Base-by-base conservation (phyloP, 2,113 vertebrate species). In the Saguinus imperator region DNA sequence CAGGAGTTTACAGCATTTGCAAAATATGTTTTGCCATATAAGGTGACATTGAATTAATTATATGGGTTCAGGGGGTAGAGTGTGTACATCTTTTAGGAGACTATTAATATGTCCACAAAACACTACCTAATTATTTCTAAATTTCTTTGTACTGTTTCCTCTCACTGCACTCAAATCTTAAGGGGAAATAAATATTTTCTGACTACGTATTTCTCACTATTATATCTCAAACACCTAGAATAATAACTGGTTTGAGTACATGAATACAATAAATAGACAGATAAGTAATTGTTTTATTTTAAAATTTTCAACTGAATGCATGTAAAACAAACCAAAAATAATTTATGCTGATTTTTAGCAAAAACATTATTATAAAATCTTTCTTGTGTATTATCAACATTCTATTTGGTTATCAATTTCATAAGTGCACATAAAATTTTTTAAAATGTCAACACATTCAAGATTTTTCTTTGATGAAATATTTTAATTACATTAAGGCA, bases 131-230 rank as follows among this genome's bases (percentile, higher is more conserved):
- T 29, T 48, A 82, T 86, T 73, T 73, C 8, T 61, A 23, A 70
- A 27, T 37, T 25, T 37, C 20, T 43, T 48, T 40, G 21, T 48
- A 40, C 6, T 55, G 1, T 55, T 85, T 52, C 25, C 3, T 35
- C 17, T 85, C 40, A 79, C 0, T 85, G 12, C n/a, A 50, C 21
- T 50, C 40, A 48, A n/a, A 27, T 61, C 2, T 80, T 83, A 40
- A 18, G 81, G 9, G 4, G 14, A 1, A 35, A 66, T 1, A 3
- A 20, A 43, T 20, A 13, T 50, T 80, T 79, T 80, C 20, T 68
- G 16, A 35, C 32, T 68, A 35, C 16, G 0, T 17, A 18, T 37
- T 0, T 8, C 35, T 72, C 27, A 32, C 1, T 70, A n/a, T n/a
- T 58, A 1, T 81, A 40, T 57, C 14, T 64, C 32, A 75, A 48